Conservation (phyloP, 2,113 vertebrate species). For the Ariopsis seemanni region DNA sequence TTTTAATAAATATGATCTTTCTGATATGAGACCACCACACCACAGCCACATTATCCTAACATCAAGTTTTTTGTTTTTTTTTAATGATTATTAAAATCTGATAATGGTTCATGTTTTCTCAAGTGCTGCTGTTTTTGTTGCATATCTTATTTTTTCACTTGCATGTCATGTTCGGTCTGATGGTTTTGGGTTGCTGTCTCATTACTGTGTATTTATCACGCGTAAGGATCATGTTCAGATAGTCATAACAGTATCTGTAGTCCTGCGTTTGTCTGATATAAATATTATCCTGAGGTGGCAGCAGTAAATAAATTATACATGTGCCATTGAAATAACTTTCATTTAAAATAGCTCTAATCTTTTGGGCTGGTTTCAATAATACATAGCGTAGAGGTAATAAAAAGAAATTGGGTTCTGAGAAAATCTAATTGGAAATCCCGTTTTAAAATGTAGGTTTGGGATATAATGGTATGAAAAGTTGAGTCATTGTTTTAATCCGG, state of each 20-base stretch:
- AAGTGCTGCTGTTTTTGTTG: not conserved
- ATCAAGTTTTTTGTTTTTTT: not conserved
- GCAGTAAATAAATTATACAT: not conserved
- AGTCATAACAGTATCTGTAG: not conserved
- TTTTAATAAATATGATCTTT: not conserved
- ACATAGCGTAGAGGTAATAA: not conserved
- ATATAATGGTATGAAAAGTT: not conserved
- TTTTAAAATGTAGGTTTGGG: not conserved
- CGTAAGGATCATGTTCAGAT: not conserved
- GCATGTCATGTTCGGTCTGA: not conserved
- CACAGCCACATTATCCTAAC: not conserved
- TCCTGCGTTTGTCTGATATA: not conserved
- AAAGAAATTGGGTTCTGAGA: not conserved
- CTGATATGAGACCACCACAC: not conserved
- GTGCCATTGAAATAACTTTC: not conserved
- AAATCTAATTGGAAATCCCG: not conserved
- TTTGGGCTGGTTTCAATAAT: not conserved
- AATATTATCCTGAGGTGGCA: not conserved
- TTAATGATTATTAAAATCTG: not conserved
- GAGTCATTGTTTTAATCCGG: not conserved
- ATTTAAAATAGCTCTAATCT: not conserved
- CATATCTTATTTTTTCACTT: not conserved
- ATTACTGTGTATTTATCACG: not conserved
- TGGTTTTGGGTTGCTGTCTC: not conserved
- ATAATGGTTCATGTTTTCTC: not conserved